A percentile compares a stretch with the other conserved stretches of the same genome.
These are phyloP conservation scores for Metellina segmentata DNA, from an alignment of 2,888 invertebrate species.

Conservation along the genomic window DNA sequence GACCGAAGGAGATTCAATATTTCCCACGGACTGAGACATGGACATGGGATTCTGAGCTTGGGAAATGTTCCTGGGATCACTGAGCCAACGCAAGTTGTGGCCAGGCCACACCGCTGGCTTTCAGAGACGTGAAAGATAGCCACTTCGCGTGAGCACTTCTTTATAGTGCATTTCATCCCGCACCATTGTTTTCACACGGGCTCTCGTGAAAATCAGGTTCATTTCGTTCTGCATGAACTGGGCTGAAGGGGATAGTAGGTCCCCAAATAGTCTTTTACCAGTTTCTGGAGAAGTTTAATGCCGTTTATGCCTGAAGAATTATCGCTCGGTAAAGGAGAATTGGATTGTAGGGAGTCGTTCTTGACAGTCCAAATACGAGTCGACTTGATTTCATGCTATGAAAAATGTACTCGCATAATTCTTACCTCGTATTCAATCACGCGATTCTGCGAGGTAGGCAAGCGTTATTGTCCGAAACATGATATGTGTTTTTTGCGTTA, in stretches of 20 bases:
- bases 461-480: not conserved
- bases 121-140: no score
- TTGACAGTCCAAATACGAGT: no score
- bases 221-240: slow-evolving; percentile 56
- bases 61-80: no score
- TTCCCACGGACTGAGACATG: no score
- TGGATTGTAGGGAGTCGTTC: no score
- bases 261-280: not conserved
- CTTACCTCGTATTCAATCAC: not conserved
- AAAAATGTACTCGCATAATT: not conserved
- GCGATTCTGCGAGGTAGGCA: not conserved
- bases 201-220: not conserved
- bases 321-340: no score
- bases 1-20: no score
- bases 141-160: not conserved
- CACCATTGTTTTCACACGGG: not conserved
- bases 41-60: no score
- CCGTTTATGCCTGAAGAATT: no score
- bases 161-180: not conserved
- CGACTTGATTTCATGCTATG: no score
- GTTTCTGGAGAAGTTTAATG: not conserved
- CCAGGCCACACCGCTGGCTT: no score
- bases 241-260: slow-evolving; percentile 11
- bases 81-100: no score
- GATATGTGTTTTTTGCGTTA: not conserved